These are phyloP conservation scores for Tricholaema leucomelas DNA, from an alignment of 2,113 vertebrate species.

Conservation along the genomic window DNA sequence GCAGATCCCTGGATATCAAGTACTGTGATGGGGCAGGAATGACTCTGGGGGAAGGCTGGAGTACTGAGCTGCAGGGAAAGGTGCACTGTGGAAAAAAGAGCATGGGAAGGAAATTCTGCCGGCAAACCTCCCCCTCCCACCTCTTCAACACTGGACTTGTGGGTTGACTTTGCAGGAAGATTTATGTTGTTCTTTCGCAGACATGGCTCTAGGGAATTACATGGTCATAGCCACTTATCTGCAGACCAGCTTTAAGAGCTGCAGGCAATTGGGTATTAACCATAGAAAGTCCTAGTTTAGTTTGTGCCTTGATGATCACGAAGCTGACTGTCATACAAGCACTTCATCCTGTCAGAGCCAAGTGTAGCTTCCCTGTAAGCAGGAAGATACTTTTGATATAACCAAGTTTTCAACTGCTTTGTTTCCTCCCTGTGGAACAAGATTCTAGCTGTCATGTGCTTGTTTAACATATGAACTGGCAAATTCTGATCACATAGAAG, in stretches of 20 bases:
- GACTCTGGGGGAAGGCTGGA: background rate
- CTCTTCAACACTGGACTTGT: background rate
- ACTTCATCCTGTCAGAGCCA: background rate
- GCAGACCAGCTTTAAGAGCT: background rate
- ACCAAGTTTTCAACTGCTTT: background rate
- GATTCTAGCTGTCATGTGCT: background rate
- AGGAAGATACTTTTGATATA: background rate
- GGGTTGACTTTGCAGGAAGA: background rate
- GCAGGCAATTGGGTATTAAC: accelerated
- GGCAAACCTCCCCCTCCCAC: background rate
- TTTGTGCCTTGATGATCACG: background rate
- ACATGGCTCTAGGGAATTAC: background rate
- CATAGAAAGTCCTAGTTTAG: background rate
- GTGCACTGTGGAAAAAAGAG: background rate
- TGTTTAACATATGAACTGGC: background rate
- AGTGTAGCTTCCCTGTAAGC: background rate
- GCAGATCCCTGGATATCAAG: background rate
- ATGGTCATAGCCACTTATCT: background rate
- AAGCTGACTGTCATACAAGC: accelerated
- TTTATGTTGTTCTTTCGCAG: background rate
- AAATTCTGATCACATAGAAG: background rate
- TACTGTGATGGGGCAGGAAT: background rate
- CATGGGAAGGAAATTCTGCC: background rate
- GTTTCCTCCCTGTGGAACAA: background rate
- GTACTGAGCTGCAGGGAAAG: background rate